Conservation (phyloP, 2,797 vertebrate species). For the Cuniculus paca region DNA sequence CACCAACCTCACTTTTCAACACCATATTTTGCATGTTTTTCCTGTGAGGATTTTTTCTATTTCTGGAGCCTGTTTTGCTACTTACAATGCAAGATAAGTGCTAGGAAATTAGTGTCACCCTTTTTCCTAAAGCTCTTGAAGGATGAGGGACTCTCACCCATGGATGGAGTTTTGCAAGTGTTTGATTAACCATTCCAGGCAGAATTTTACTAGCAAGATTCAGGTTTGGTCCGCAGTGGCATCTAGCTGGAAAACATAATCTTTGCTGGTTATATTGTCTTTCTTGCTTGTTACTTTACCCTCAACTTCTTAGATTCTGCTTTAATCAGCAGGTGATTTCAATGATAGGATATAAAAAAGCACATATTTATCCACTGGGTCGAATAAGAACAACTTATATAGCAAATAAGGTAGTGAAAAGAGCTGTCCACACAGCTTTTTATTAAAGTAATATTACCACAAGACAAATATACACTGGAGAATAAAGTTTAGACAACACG, state of each 20-base stretch:
- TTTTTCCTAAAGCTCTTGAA: not conserved
- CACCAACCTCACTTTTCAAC: not conserved
- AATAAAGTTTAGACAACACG: not conserved
- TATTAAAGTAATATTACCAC: not conserved
- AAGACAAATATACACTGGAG: not conserved
- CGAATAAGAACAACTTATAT: slow-evolving; percentile 3
- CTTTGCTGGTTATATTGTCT: not conserved
- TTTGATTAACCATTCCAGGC: not conserved
- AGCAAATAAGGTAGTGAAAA: not conserved
- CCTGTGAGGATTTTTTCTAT: not conserved
- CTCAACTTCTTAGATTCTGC: slow-evolving; percentile 16
- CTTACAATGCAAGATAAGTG: not conserved
- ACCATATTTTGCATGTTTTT: not conserved
- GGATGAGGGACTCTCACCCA: not conserved
- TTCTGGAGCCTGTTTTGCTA: not conserved
- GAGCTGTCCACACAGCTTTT: not conserved
- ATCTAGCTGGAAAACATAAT: not conserved
- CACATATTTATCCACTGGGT: not conserved
- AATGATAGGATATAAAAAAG: not conserved
- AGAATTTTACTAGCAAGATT: not conserved
- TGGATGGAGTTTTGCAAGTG: not conserved
- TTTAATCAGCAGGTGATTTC: slow-evolving; percentile 21
- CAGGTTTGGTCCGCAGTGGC: not conserved
- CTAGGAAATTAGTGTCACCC: not conserved
- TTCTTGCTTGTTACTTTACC: not conserved